Base-by-base conservation (phyloP, 2,113 vertebrate species). In the Leptosomus discolor region DNA sequence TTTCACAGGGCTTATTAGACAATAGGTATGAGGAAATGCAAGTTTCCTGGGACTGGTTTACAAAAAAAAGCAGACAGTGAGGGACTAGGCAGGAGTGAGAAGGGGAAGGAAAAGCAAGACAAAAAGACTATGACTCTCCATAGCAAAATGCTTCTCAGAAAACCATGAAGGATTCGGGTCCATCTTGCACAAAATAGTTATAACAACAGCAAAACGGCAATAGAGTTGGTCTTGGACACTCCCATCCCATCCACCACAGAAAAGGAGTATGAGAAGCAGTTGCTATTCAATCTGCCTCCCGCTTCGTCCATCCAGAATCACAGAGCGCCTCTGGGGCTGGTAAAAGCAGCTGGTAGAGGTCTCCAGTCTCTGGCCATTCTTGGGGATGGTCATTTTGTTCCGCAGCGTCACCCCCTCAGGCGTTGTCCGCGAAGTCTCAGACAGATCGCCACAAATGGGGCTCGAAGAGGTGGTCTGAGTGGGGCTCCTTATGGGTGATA, bases 321-420 rank as follows among this genome's bases (percentile, higher is more conserved):
- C 99, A 3, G 99, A 99, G 87, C 99, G 98, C 95, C 99, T 98
- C 98, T 99, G 99, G 11, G 99, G 99, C 97, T 99, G 99, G 92
- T 99, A 99, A 97, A 99, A 99, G 98, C 99, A 99, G 98, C 99
- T 99, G 84, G 99, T 99, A 5, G 99, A 99, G 13, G 99, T 99
- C 97, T 99, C 99, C 81, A 99, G 98, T 97, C 99, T 99, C 98
- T 99, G 99, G 75, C 99, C 99, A 2, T 99, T 99, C 97, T 99
- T 99, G 81, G 99, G 99, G 96, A 99, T 99, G 80, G 99, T 99
- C 99, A 99, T 99, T 98, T 99, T 99, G 97, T 98, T 99, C 89
- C 99, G 97, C 97, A 99, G 98, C 0, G 97, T 97, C 67, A 99
- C 98, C 76, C 98, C 99, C 67, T 99, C 99, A 0, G 98, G 92